Evolutionary conservation across 2,888 invertebrate genomes (phyloP).

Genomic region (Lycocerus yunnanus): DNA sequence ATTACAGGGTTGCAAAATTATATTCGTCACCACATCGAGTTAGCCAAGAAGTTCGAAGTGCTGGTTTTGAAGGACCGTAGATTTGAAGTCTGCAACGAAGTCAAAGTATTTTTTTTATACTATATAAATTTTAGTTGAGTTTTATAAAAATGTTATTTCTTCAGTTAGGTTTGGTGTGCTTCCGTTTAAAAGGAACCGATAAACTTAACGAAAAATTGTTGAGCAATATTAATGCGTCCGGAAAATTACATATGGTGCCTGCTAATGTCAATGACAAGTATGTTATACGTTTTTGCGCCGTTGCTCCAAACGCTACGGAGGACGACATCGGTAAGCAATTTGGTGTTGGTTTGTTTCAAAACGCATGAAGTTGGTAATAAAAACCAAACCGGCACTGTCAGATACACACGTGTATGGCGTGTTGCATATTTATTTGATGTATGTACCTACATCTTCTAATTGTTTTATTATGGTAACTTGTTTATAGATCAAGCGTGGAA

Average conservation of each 20-base stretch:
- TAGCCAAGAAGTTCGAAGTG: constrained; percentile 88
- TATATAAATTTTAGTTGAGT: not conserved
- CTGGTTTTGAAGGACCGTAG: constrained; percentile 80
- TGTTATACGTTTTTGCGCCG: constrained; percentile 93
- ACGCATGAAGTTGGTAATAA: no score
- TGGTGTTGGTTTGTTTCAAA: not conserved
- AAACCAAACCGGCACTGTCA: no score
- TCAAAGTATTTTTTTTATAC: constrained; percentile 69
- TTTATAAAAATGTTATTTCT: constrained; percentile 34
- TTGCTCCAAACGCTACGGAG: constrained; percentile 85
- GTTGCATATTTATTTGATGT: no score
- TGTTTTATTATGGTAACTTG: constrained; percentile 15
- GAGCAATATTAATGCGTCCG: constrained; percentile 92
- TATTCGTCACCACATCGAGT: constrained; percentile 85
- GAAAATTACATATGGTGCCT: constrained; percentile 96
- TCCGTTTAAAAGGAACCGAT: constrained; percentile 79
- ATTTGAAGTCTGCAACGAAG: constrained; percentile 92
- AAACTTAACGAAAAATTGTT: constrained; percentile 89
- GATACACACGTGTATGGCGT: no score
- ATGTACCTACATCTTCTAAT: no score
- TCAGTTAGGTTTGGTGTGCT: constrained; percentile 90
- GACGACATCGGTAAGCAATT: constrained; percentile 72
- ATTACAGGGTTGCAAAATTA: constrained; percentile 92
- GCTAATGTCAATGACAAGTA: constrained; percentile 88
- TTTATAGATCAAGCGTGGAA: constrained; percentile 81